These are phyloP conservation scores for Cavia aperea DNA, from an alignment of 2,113 vertebrate species.

Conservation along the genomic window DNA sequence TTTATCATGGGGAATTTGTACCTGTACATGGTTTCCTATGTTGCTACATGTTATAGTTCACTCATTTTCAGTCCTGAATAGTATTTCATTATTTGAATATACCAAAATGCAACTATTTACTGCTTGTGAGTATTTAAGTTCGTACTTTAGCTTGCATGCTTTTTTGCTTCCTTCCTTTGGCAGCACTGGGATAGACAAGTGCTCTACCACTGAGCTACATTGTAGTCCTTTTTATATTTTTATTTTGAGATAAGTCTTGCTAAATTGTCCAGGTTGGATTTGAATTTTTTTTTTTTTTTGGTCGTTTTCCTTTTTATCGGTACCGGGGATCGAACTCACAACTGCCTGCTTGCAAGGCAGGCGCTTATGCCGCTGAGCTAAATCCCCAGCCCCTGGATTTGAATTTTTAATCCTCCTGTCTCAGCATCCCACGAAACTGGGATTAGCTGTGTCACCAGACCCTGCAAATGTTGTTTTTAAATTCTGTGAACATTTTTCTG, in stretches of 20 bases:
- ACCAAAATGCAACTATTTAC: neutral
- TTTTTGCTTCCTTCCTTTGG: neutral
- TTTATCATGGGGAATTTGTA: neutral
- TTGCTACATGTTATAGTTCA: neutral
- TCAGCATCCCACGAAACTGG: neutral
- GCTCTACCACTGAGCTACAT: neutral
- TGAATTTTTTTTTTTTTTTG: neutral
- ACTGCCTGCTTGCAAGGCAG: too few species aligned
- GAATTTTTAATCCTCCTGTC: neutral
- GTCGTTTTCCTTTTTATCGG: too few species aligned
- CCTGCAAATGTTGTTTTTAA: neutral
- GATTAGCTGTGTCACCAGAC: neutral
- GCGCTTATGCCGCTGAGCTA: too few species aligned
- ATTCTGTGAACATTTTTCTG: neutral
- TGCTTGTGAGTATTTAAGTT: neutral
- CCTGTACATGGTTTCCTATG: neutral
- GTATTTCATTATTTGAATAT: slow-evolving; percentile 20
- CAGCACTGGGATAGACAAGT: neutral
- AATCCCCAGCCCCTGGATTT: neutral
- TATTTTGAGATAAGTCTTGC: neutral
- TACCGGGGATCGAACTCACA: too few species aligned
- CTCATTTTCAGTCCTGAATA: neutral
- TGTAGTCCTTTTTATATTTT: neutral
- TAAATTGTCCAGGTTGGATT: neutral
- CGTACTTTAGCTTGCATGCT: neutral